Base-by-base conservation (phyloP, 2,797 vertebrate genomes). In the Myoxocephalus aenaeus region DNA sequence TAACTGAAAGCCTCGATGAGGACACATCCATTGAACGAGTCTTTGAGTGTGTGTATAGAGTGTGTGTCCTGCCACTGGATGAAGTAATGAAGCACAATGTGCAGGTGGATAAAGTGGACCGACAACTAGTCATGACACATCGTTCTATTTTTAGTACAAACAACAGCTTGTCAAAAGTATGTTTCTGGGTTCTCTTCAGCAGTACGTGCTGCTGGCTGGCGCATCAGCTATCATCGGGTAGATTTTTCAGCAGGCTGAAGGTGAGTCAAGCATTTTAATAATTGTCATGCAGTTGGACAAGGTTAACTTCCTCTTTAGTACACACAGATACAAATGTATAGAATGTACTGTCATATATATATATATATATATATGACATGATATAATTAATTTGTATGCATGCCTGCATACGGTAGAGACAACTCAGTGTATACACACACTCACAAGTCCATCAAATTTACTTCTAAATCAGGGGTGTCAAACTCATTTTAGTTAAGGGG, bases 121-220 rank as follows among this genome's bases (percentile, higher is more conserved):
- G 5, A 56, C 51, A 72, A 59, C 46, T 46, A 65, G 13, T 79
- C 3, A n/a, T 83, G 80, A 68, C 73, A 83, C 62, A 56, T 2
- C 18, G 22, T 70, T 86, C 82, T 92, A 88, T 92, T 90, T 88
- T 85, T 77, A 82, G 71, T 15, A 15, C 25, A 38, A n/a, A 18
- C 46, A 15, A 13, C 56, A 34, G 42, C 62, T 25, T 63, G 66
- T 79, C 74, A 80, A 54, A 81, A 67, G 59, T 68, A 58, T 68
- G 80, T 81, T 81, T 70, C 38, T 75, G 65, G 63, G 61, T 75
- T 83, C 50, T 75, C 34, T 44, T 77, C 56, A 75, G 58, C 40
- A 34, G 56, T 70, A 18, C 11, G 56, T 48, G 73, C 66, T 72
- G 40, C 64, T 71, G 2, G 18, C 72, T 36, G 58, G 75, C 66